phyloP scores from a whole-genome alignment of 2,113 vertebrate species.

The Camelus bactrianus region DNA sequence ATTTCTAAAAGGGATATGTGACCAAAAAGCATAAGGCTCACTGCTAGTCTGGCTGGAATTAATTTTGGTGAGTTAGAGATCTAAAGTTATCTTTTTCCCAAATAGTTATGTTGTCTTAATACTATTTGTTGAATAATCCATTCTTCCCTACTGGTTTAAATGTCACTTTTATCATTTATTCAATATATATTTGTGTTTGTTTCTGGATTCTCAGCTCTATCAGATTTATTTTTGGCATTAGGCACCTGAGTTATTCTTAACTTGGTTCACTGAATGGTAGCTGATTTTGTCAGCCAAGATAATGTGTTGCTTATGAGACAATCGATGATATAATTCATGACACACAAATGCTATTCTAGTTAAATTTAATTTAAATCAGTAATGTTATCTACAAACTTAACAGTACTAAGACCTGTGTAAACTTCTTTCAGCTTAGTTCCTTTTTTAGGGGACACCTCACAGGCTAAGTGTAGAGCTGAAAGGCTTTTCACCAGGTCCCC shows the following conservation, averaged over 20 bases:
- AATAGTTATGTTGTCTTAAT: background rate
- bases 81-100: background rate
- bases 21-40: background rate
- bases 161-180: background rate
- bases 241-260: constrained; percentile 66
- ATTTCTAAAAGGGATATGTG: constrained; percentile 26
- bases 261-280: constrained; percentile 47
- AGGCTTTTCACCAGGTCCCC: background rate
- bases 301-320: constrained; percentile 41
- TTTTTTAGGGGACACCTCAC: background rate
- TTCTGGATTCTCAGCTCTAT: constrained; percentile 50
- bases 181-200: background rate
- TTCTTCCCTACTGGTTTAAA: constrained; percentile 27
- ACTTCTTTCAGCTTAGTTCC: constrained; percentile 53
- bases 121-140: constrained; percentile 8
- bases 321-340: background rate
- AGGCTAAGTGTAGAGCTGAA: background rate
- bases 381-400: constrained; percentile 50
- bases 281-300: constrained; percentile 54
- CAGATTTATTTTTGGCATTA: constrained; percentile 63
- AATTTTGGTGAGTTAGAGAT: constrained; percentile 43
- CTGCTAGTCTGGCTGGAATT: background rate
- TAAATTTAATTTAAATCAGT: constrained; percentile 40
- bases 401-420: constrained; percentile 59
- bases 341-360: constrained; percentile 48